Evolutionary conservation across 2,888 invertebrate genomes (phyloP).

Genomic region (Hoplodrina ambigua): DNA sequence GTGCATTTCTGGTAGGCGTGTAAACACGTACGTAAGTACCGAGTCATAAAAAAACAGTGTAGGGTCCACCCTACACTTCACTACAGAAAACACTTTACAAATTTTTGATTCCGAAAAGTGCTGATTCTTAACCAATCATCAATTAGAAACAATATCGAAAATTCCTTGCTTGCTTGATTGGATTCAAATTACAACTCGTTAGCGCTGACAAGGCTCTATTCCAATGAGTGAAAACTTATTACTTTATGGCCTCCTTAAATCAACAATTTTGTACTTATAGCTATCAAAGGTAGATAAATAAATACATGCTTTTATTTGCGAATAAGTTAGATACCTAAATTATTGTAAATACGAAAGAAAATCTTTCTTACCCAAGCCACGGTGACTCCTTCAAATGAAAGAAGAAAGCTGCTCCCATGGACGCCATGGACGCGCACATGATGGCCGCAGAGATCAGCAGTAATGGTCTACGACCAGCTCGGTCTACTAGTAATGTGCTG

Average conservation of each 20-base stretch:
- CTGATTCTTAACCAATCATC: conserved; percentile 3
- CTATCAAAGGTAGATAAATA: background rate
- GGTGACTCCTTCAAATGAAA: conserved; percentile 81
- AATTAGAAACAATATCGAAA: conserved; percentile 7
- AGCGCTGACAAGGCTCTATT: conserved; percentile 22
- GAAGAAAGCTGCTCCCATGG: conserved; percentile 90
- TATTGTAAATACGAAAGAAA: too few relatives aligned
- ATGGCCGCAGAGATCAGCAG: conserved; percentile 90
- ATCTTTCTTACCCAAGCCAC: conserved; percentile 80
- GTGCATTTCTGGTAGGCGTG: too few relatives aligned
- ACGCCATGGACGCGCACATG: conserved; percentile 88
- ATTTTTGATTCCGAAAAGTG: background rate
- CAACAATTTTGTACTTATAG: conserved; percentile 1
- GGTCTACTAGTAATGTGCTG: conserved; percentile 90
- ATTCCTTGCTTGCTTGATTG: conserved; percentile 30
- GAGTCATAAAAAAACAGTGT: background rate
- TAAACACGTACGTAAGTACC: too few relatives aligned
- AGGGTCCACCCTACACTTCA: background rate
- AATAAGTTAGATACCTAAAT: background rate
- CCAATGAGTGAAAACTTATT: conserved; percentile 12
- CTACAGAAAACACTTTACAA: too few relatives aligned
- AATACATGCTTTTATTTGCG: background rate
- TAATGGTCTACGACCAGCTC: conserved; percentile 90
- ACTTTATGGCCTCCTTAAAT: background rate
- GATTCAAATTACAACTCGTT: conserved; percentile 37